Conservation (phyloP, 2,113 vertebrate species). For the Synchiropus splendidus region DNA sequence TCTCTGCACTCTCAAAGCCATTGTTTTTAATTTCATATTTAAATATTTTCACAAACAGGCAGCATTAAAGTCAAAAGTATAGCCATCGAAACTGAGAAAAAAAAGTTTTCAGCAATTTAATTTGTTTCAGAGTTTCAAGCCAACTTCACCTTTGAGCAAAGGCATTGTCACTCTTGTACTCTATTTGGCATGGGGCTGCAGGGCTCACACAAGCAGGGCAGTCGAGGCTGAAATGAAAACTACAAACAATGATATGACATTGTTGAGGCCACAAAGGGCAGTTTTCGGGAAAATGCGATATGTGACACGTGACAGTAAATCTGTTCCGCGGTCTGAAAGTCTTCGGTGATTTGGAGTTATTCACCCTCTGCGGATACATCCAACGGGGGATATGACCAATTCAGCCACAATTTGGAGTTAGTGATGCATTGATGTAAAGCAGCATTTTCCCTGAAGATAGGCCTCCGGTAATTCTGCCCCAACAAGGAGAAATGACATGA, state of each 20-base stretch:
- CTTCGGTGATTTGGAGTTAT: slow-evolving; percentile 39
- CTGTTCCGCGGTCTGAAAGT: slow-evolving; percentile 27
- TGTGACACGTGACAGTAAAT: slow-evolving; percentile 19
- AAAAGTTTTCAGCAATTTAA: too few relatives aligned
- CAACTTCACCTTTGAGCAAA: too few relatives aligned
- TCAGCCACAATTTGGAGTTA: slow-evolving; percentile 58
- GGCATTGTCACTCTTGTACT: too few relatives aligned
- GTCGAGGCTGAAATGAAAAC: not conserved
- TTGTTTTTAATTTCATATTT: too few relatives aligned
- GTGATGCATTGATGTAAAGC: slow-evolving; percentile 59
- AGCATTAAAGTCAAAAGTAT: too few relatives aligned
- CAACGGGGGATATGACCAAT: slow-evolving; percentile 51
- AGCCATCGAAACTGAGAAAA: too few relatives aligned
- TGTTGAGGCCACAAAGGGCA: slow-evolving; percentile 11
- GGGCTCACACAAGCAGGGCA: not conserved
- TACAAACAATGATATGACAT: slow-evolving; percentile 12
- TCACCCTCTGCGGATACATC: slow-evolving; percentile 32
- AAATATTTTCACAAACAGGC: too few relatives aligned
- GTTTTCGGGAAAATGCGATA: slow-evolving; percentile 19
- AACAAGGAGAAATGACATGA: too few relatives aligned
- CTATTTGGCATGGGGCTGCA: too few relatives aligned
- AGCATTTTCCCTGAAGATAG: slow-evolving; percentile 38
- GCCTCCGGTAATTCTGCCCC: too few relatives aligned
- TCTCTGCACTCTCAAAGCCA: too few relatives aligned
- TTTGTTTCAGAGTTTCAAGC: too few relatives aligned